phyloP scores from a whole-genome alignment of 64 coral and sea anemone genomes.

The Anthopleura sola region DNA sequence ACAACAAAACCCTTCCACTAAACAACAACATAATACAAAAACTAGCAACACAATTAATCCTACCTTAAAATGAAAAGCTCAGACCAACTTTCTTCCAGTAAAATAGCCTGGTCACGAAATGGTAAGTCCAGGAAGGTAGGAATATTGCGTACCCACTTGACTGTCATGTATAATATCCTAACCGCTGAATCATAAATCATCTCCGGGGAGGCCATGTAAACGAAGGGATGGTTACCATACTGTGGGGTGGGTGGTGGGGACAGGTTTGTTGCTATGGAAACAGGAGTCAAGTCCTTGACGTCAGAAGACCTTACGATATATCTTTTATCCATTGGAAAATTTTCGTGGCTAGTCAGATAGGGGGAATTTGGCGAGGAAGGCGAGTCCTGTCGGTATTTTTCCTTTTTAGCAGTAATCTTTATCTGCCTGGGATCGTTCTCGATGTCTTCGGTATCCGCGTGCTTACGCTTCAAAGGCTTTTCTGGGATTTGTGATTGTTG shows the following conservation, averaged over 20 bases:
- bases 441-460: constrained; percentile 38
- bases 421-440: constrained; percentile 40
- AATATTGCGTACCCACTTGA: constrained; percentile 96
- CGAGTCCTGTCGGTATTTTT: constrained; percentile 40
- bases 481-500: background rate
- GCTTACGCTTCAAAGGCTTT: constrained; percentile 77
- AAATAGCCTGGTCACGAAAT: constrained; percentile 90
- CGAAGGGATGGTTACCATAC: constrained; percentile 35
- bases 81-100: constrained; percentile 86
- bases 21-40: too few species aligned
- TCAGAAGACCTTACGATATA: constrained; percentile 40
- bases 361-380: constrained; percentile 42
- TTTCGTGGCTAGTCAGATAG: background rate
- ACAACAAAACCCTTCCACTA: too few species aligned
- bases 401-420: constrained; percentile 40
- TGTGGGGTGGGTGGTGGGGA: constrained; percentile 81
- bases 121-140: constrained; percentile 93
- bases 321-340: constrained; percentile 9
- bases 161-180: constrained; percentile 88
- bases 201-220: constrained; percentile 78
- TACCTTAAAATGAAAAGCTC: constrained; percentile 76
- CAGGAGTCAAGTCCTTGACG: constrained; percentile 6
- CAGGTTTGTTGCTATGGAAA: constrained; percentile 47
- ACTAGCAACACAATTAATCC: background rate
- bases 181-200: constrained; percentile 86